A percentile compares a stretch with the other conserved stretches of the same genome.
phyloP scores from a whole-genome alignment of 2,113 vertebrate species.

The Balaeniceps rex region DNA sequence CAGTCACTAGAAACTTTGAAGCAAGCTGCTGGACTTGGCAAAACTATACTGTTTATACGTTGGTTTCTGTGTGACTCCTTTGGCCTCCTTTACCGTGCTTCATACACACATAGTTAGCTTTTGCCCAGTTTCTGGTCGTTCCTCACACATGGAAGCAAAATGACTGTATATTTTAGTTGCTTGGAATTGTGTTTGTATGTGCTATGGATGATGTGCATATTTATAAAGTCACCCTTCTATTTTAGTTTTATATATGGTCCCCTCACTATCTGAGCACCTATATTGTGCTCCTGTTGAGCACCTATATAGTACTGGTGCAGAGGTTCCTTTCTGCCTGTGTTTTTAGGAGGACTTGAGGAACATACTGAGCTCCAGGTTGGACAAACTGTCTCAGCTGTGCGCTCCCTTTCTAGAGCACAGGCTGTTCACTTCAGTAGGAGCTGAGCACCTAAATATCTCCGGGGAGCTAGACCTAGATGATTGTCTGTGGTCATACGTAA shows the following conservation, averaged over 20 bases:
- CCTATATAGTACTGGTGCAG: accelerated
- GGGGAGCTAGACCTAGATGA: too few relatives aligned
- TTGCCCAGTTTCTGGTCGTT: background rate
- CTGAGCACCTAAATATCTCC: background rate
- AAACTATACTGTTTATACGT: accelerated
- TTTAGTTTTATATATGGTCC: background rate
- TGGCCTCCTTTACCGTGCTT: background rate
- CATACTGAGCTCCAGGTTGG: background rate
- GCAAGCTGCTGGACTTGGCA: background rate
- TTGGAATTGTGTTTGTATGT: too few relatives aligned
- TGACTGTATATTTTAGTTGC: background rate
- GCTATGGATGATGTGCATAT: background rate
- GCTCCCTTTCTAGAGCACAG: background rate
- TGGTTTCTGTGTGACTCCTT: background rate
- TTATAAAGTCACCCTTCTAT: background rate
- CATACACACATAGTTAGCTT: accelerated
- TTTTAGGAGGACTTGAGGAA: background rate
- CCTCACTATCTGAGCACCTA: background rate
- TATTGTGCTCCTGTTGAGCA: too few relatives aligned
- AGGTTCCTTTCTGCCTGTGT: background rate
- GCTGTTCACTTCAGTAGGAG: background rate
- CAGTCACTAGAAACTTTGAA: background rate
- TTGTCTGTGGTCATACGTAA: too few relatives aligned
- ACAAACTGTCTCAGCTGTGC: accelerated
- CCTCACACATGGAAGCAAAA: accelerated